Evolutionary conservation across 1,140 invertebrate genomes (phyloP).

Genomic region (Whitmania pigra): DNA sequence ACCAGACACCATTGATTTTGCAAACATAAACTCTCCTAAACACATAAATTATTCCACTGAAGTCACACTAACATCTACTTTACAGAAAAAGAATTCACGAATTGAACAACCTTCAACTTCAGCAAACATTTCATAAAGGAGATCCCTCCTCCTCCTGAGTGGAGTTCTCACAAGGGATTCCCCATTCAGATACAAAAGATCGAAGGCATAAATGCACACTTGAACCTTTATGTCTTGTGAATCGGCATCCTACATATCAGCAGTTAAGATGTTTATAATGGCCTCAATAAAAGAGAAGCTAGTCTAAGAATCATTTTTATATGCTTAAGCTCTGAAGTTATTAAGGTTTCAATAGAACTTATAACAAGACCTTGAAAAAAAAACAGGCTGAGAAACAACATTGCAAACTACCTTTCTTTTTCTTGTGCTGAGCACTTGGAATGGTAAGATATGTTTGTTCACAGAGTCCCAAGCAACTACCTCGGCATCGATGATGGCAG

Average conservation of each 20-base stretch:
- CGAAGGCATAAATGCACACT: constrained; percentile 95
- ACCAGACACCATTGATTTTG: constrained; percentile 58
- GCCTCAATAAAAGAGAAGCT: too few relatives aligned
- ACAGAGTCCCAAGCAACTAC: constrained; percentile 89
- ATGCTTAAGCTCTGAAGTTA: background rate
- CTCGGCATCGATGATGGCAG: constrained; percentile 89
- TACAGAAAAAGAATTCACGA: too few relatives aligned
- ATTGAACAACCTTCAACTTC: constrained; percentile 40
- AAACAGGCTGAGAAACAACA: background rate
- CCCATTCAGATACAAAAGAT: constrained; percentile 87
- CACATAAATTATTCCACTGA: too few relatives aligned
- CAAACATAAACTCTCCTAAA: constrained; percentile 72
- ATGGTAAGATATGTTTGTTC: constrained; percentile 82
- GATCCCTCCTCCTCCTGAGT: constrained; percentile 59
- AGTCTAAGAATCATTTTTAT: background rate
- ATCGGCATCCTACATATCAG: constrained; percentile 57
- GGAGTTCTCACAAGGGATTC: constrained; percentile 67
- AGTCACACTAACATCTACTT: too few relatives aligned
- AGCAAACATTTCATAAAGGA: constrained; percentile 61
- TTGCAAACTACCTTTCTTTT: constrained; percentile 67
- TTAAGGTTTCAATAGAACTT: too few relatives aligned
- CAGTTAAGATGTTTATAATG: constrained; percentile 24
- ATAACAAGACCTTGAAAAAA: too few relatives aligned
- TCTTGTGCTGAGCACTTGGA: constrained; percentile 87
- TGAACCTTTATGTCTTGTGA: constrained; percentile 85